phyloP scores from a whole-genome alignment of 2,113 vertebrate genomes.

The Thinocorus orbignyianus region DNA sequence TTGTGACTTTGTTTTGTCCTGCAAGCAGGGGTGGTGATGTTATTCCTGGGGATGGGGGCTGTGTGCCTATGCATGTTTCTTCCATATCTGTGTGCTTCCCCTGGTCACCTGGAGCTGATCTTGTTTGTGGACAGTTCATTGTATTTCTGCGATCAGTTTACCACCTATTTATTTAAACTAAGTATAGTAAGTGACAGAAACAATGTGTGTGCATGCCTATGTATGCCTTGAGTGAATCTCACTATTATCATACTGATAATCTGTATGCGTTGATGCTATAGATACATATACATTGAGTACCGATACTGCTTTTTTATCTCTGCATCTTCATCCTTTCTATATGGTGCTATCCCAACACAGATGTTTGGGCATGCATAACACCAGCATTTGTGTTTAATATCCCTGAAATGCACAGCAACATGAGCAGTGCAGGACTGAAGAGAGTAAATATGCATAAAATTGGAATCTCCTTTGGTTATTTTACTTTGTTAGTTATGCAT shows the following conservation, averaged over 20 bases:
- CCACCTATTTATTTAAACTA: neutral
- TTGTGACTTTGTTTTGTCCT: conserved; percentile 50
- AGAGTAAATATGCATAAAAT: conserved; percentile 49
- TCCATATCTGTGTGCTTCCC: neutral
- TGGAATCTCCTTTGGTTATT: conserved; percentile 33
- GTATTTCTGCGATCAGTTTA: conserved; percentile 24
- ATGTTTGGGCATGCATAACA: neutral
- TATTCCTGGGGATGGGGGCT: neutral
- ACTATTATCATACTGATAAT: neutral
- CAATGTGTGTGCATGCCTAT: neutral
- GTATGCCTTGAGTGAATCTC: neutral
- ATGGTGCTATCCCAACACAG: neutral
- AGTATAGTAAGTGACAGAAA: conserved; percentile 12
- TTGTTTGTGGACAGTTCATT: neutral
- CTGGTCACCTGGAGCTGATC: neutral
- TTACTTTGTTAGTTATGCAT: conserved; percentile 39
- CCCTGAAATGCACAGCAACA: neutral
- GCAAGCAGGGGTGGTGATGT: neutral
- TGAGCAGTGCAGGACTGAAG: neutral
- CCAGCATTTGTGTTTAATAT: conserved; percentile 20
- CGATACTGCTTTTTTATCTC: neutral
- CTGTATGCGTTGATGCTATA: neutral
- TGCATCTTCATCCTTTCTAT: neutral
- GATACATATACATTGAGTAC: neutral
- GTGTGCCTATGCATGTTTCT: conserved; percentile 1